Base-by-base conservation (phyloP, 2,113 vertebrate genomes). In the Typhlomys cinereus region DNA sequence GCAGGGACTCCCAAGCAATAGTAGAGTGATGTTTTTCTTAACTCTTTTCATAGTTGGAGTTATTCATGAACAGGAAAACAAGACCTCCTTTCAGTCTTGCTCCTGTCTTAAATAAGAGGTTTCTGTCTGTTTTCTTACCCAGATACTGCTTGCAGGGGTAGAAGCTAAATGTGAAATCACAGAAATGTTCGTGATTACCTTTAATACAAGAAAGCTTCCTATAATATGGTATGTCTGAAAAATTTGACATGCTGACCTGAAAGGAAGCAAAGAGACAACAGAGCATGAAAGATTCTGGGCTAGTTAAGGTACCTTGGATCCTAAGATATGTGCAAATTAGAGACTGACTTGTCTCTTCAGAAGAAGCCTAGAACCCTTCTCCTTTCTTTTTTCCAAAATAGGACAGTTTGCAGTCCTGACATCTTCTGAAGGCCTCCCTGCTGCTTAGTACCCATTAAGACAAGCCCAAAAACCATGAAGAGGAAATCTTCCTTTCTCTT, bases 381-480 rank as follows among this genome's bases (percentile, higher is more conserved):
- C 39, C 31, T 34, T 25, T 21, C 25, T 71, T 27, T 71, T 44
- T 23, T 44, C 44, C 66, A 15, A 14, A 85, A 88, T 17, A 88
- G 41, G 44, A 12, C 25, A 85, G 25, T 2, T 61, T 67, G 44
- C 66, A 75, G 61, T 52, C 75, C 50, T 67, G 48, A 29, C 62
- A 23, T 82, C 74, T 89, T 91, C 61, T 85, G 52, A 80, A 83
- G 15, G 50, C 41, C 25, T 52, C 57, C 25, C 39, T 69, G 54
- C 34, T 12, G 18, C 85, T 41, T 66, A 71, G 20, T 70, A 13
- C 31, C 48, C 61, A 54, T 25, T 69, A 34, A 85, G 17, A 48
- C 83, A 92, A n/a, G 57, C 75, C 39, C 41, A 79, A 93, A 41
- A 52, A 89, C 36, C 62, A 83, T 82, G 29, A 89, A 78, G 41